Base-by-base conservation (phyloP, 1,140 invertebrate species). In the Papilio glaucus region DNA sequence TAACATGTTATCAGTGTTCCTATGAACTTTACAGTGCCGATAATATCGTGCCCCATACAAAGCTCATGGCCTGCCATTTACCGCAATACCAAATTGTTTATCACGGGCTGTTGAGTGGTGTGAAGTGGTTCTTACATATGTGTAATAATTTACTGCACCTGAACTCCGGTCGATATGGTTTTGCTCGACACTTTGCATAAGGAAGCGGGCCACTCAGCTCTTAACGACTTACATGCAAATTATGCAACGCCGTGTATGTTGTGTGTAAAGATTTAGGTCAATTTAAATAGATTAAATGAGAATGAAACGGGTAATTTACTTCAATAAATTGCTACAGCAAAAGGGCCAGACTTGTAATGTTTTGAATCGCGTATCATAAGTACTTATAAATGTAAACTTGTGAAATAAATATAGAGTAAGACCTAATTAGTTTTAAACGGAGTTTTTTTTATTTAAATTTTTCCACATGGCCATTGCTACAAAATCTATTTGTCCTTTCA, bases 111-210 rank as follows among this genome's bases (percentile, higher is more conserved):
- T 68, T 5, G 21, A n/a, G 39, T 68, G 24, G 21, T 26, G 65
- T 42, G 38, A 42, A 67, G 38, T 67, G 38, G 38, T 42, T 41
- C 63, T 63, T 39, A 63, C 63, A 67, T 21, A 67, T 26, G 24
- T 68, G 65, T 68, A 68, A 21, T 18, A 68, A 68, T 42, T 68
- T 45, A 67, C 38, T 39, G 39, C 65, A 42, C 65, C 18, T 45
- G 39, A 21, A 42, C 38, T 42, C 39, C 2, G 13, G 24, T 39
- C 39, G 76, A 81, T 82, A 83, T 73, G 75, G 82, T 78, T 77
- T 73, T 74, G 45, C 38, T 71, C 63, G 81, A 78, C 76, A 82
- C 75, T 86, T 91, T 90, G 85, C 85, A 85, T 81, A 88, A 88
- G 83, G 73, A 45, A 76, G 72, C 82, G 81, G 85, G 83, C 82